Conservation (phyloP, 2,888 invertebrate species). For the Deroplatys truncata region DNA sequence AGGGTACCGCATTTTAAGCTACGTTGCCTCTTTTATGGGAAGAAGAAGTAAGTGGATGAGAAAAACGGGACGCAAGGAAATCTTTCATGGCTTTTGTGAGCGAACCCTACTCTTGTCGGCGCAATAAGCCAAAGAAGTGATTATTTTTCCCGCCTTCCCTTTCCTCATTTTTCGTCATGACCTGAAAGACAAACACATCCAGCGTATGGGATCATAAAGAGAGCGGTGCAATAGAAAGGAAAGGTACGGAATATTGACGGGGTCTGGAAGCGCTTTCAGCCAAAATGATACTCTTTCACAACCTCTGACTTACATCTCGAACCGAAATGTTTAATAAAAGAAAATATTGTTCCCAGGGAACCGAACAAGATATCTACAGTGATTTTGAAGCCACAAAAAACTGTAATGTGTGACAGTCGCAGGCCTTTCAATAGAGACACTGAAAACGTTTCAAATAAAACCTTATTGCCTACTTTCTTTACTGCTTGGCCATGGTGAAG, state of each 20-base stretch:
- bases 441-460: no score
- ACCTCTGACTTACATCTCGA: no score
- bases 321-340: no score
- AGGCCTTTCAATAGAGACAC: no score
- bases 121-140: slow-evolving; percentile 22
- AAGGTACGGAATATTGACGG: background rate
- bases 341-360: no score
- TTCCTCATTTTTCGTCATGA: background rate
- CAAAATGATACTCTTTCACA: no score
- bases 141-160: background rate
- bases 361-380: no score
- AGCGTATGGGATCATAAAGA: background rate
- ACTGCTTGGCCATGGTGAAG: no score
- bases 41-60: background rate
- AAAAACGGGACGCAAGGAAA: background rate
- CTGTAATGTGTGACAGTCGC: no score
- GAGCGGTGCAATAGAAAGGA: background rate
- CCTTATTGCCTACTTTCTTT: no score
- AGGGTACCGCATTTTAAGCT: background rate
- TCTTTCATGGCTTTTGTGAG: slow-evolving; percentile 23
- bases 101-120: background rate
- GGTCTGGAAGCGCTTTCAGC: no score
- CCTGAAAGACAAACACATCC: background rate
- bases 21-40: background rate
- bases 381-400: no score